Base-by-base conservation (phyloP, 1,140 invertebrate genomes). In the Drosophila takahashii region DNA sequence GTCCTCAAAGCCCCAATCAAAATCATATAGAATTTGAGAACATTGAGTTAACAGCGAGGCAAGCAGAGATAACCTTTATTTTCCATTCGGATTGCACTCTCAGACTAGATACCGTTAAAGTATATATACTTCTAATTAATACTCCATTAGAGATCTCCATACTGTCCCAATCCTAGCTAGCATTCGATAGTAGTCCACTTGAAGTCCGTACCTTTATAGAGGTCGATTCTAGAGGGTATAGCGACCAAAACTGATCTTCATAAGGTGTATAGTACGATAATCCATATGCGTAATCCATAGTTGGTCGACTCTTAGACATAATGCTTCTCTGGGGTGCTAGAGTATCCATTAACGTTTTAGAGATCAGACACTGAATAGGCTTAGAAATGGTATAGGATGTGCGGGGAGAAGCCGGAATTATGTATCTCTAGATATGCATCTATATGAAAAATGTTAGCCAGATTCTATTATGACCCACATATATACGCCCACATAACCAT, bases 161-260 rank as follows among this genome's bases (percentile, higher is more conserved):
- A 64, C 65, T 70, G 57, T 47, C 52, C 56, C 59, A 58, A 29
- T 37, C 61, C 72, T 57, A 56, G 27, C 50, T 59, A 77, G 65
- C 64, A 67, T 45, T 60, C 29, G 41, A 52, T 71, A 87, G 65
- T 78, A 71, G 53, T 75, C 73, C 50, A 78, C 61, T 77, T 69
- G 41, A 67, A 59, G 27, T 76, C 54, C 61, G 59, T 66, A 64
- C 45, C 62, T 69, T 58, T 34, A 22, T 34, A 18, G 15, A 27
- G 18, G 18, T 11, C 27, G 36, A 56, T 41, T 27, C 7, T 57
- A 47, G 36, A 47, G 47, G 44, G 52, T 53, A 73, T 73, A 81
- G 79, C 61, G 83, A 86, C 83, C 83, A 86, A 85, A 65, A 79
- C 66, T 79, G 67, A 80, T 65, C 62, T 87, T 51, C 70, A 64